Evolutionary conservation across 1,140 invertebrate species (phyloP).

Genomic region (Aleiodes sp.): DNA sequence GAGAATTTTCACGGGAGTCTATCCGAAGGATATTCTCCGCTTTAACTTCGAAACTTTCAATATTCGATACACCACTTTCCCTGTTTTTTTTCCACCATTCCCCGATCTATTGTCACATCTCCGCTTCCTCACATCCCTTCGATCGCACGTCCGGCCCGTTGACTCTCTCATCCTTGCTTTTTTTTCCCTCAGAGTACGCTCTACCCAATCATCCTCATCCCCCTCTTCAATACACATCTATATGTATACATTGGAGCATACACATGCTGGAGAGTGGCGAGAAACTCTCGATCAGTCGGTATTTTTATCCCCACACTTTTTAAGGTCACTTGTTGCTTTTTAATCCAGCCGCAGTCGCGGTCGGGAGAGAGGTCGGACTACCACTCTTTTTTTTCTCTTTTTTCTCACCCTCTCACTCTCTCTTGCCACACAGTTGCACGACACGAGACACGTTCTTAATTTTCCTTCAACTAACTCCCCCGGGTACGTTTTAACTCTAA

Average conservation of each 20-base stretch:
- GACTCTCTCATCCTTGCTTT: conserved; percentile 51
- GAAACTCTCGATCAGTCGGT: conserved; percentile 61
- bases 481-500: conserved; percentile 8
- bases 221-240: background rate
- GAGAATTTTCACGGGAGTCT: no score
- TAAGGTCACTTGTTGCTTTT: conserved; percentile 66
- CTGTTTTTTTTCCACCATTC: conserved; percentile 25
- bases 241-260: no score
- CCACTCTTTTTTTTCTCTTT: conserved; percentile 22
- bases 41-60: background rate
- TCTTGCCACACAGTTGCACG: conserved; percentile 35
- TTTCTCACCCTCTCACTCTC: background rate
- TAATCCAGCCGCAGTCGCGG: conserved; percentile 51
- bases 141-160: conserved; percentile 52
- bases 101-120: conserved; percentile 32
- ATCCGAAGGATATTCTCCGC: no score
- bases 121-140: conserved; percentile 34
- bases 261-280: conserved; percentile 43
- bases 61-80: conserved; percentile 3
- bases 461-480: conserved; percentile 38
- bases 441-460: conserved; percentile 49
- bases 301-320: conserved; percentile 62
- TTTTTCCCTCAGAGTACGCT: conserved; percentile 35
- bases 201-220: background rate
- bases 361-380: conserved; percentile 30